These are phyloP conservation scores for Vanessa atalanta DNA, from an alignment of 1,140 invertebrate genomes.

Conservation along the genomic window DNA sequence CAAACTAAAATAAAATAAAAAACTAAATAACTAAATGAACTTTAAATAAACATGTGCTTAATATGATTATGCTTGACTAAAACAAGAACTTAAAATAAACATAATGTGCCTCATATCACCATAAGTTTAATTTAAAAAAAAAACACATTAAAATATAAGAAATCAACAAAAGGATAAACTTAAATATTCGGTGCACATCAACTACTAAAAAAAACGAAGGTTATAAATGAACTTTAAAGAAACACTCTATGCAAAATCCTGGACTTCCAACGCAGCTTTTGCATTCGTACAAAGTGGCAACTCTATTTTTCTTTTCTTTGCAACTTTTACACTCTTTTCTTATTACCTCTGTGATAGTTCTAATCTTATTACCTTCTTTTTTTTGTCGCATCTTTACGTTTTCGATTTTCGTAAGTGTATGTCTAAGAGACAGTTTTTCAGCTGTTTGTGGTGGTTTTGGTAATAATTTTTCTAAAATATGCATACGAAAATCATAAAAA, in stretches of 20 bases:
- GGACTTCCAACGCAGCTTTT: conserved; percentile 14
- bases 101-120: neutral
- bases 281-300: conserved; percentile 25
- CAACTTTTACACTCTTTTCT: conserved; percentile 31
- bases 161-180: too few relatives aligned
- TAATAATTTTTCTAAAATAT: conserved; percentile 32
- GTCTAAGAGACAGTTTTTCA: conserved; percentile 14
- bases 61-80: too few relatives aligned
- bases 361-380: conserved; percentile 23
- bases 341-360: conserved; percentile 18
- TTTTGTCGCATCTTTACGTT: conserved; percentile 19
- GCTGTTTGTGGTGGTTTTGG: conserved; percentile 15
- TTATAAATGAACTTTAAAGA: conserved; percentile 10
- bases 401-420: conserved; percentile 25
- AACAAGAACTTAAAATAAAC: too few relatives aligned
- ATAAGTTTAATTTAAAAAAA: conserved; percentile 2
- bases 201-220: neutral
- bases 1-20: too few relatives aligned
- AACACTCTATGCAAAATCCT: conserved; percentile 22
- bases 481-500: conserved; percentile 42
- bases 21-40: too few relatives aligned
- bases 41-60: neutral
- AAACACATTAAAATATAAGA: neutral
- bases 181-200: neutral
- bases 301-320: conserved; percentile 24